A percentile compares a stretch with the other conserved stretches of the same genome.
These are phyloP conservation scores for Chionomys nivalis DNA, from an alignment of 2,113 vertebrate genomes.

Conservation along the genomic window DNA sequence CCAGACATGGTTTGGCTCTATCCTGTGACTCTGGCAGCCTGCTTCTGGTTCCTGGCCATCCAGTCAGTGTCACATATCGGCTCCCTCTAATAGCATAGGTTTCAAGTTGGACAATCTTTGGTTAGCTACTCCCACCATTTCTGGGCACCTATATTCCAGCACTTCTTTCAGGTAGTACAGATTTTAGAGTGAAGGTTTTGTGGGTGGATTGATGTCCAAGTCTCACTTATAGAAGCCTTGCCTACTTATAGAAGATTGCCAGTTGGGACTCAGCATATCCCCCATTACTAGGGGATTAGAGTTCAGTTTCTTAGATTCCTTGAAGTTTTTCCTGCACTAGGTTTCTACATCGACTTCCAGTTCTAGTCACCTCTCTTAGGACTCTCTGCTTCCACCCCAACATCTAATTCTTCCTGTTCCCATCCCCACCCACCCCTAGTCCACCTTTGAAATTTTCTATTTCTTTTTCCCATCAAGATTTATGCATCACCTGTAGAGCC, in stretches of 20 bases:
- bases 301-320: neutral
- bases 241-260: neutral
- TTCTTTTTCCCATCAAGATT: neutral
- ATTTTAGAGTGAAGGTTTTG: neutral
- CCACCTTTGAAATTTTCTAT: neutral
- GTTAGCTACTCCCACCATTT: neutral
- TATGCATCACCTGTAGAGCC: neutral
- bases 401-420: neutral
- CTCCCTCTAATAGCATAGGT: neutral
- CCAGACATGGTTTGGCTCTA: neutral
- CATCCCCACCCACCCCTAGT: too few species aligned
- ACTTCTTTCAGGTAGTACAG: neutral
- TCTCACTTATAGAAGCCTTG: neutral
- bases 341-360: neutral
- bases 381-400: too few species aligned
- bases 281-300: neutral
- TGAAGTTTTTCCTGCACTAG: neutral
- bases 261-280: neutral
- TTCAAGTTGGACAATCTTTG: neutral
- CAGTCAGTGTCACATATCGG: neutral
- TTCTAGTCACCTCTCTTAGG: neutral
- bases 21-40: neutral
- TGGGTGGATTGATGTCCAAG: neutral
- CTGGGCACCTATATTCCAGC: neutral
- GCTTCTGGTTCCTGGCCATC: neutral